Conservation (phyloP, 2,888 invertebrate species). For the Cheilosia soror region DNA sequence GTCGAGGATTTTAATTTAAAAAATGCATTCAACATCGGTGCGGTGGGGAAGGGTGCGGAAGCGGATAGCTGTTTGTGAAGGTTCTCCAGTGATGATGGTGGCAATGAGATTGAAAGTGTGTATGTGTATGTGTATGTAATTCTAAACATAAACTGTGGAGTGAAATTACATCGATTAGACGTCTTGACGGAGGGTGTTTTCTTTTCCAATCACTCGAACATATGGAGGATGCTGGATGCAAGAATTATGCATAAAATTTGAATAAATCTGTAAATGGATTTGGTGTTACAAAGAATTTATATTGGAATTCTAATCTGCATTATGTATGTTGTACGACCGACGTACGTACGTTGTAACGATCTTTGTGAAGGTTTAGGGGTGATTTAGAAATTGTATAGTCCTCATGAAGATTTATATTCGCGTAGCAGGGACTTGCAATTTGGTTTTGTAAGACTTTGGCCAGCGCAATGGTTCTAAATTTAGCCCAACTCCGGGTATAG, state of each 20-base stretch:
- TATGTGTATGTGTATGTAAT: conserved; percentile 18
- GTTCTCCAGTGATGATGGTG: conserved; percentile 61
- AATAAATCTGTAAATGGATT: conserved; percentile 53
- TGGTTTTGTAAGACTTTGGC: too few species aligned
- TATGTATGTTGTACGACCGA: too few species aligned
- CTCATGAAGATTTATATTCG: too few species aligned
- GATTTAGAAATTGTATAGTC: too few species aligned
- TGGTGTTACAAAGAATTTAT: background rate
- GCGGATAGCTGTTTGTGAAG: conserved; percentile 41
- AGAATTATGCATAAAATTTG: conserved; percentile 63
- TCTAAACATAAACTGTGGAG: conserved; percentile 25
- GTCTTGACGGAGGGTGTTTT: conserved; percentile 46
- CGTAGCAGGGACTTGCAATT: too few species aligned
- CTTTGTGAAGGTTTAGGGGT: background rate
- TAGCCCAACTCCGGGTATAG: too few species aligned
- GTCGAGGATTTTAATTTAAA: conserved; percentile 74
- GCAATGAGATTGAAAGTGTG: conserved; percentile 41
- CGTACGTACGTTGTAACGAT: too few species aligned
- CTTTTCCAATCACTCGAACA: conserved; percentile 65
- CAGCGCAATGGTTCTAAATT: too few species aligned
- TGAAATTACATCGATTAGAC: conserved; percentile 73
- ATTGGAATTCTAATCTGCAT: background rate
- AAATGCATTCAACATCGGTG: conserved; percentile 71
- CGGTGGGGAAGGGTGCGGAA: conserved; percentile 21
- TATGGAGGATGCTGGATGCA: conserved; percentile 53